phyloP scores from a whole-genome alignment of 2,797 vertebrate genomes.

The Eidolon dupreanum region DNA sequence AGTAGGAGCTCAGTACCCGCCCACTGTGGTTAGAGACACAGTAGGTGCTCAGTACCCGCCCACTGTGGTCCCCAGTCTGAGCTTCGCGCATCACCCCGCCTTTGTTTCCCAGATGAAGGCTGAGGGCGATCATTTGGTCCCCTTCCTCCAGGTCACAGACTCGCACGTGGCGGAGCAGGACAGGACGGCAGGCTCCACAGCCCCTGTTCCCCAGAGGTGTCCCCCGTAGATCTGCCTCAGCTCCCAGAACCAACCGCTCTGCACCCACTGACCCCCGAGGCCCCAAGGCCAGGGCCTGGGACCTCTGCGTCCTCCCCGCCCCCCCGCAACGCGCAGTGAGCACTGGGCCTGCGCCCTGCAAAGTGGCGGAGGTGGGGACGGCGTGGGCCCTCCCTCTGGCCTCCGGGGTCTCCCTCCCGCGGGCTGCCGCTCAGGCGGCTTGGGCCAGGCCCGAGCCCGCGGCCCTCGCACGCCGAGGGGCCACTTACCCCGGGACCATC shows the following conservation, averaged over 20 bases:
- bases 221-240: background rate
- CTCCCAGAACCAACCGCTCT: background rate
- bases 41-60: background rate
- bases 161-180: accelerated
- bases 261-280: background rate
- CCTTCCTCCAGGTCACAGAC: background rate
- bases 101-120: background rate
- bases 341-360: no score
- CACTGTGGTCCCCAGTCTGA: background rate
- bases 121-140: background rate
- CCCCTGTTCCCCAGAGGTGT: background rate
- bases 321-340: background rate
- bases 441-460: accelerated
- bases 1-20: no score
- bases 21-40: background rate
- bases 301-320: background rate
- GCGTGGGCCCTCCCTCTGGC: background rate
- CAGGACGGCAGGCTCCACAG: no score
- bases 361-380: no score
- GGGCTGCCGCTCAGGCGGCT: accelerated
- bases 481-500: constrained; percentile 92
- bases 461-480: accelerated
- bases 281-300: background rate
- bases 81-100: background rate
- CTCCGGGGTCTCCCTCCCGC: background rate